Evolutionary conservation across 2,113 vertebrate species (phyloP), one percentile per base, ranked within the genome.

Genomic region (Grantiella picta): DNA sequence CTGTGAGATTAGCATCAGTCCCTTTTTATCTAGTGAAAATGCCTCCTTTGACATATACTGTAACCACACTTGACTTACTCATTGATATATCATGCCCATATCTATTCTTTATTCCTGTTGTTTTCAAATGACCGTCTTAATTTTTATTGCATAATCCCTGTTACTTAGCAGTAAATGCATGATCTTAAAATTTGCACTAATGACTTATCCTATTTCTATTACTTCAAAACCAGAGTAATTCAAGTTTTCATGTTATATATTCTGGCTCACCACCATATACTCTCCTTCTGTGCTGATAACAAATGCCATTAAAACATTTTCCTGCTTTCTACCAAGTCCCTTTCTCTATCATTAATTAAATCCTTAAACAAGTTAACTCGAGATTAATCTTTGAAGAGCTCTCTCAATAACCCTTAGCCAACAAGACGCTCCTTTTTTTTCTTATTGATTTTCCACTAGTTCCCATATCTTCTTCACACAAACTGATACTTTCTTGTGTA

Each of bases 271-370:
- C 14, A 68, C 31, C 12, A 27, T 50, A 56, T 0, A 2, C 24
- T 17, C 23, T 54, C 80, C 17, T 86, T 77, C 20, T 53, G 3
- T 78, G 29, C 33, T 72, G 49, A 76, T 40, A 87, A 76, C 11
- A 83, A 81, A 81, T 47, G n/a, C 50, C 45, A 35, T 89, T 57
- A 77, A 31, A 66, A 54, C 21, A 73, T 87, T 93, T 44, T 10
- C 33, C 12, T 64, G 11, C 19, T 71, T 92, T 42, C 36, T 60
- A 42, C 11, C 2, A 64, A 57, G 33, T 42, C 47, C 47, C 33
- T 92, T 75, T 38, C 60, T 20, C 44, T 75, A 50, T 17, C 38
- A 53, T 63, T 89, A 95, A 87, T 79, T 44, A 90, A 90, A 95
- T 71, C 4, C 29, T 80, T 69, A 2, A 80, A 86, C 9, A 86